phyloP scores from a whole-genome alignment of 2,888 invertebrate genomes.

The Lepidochitona cinerea region DNA sequence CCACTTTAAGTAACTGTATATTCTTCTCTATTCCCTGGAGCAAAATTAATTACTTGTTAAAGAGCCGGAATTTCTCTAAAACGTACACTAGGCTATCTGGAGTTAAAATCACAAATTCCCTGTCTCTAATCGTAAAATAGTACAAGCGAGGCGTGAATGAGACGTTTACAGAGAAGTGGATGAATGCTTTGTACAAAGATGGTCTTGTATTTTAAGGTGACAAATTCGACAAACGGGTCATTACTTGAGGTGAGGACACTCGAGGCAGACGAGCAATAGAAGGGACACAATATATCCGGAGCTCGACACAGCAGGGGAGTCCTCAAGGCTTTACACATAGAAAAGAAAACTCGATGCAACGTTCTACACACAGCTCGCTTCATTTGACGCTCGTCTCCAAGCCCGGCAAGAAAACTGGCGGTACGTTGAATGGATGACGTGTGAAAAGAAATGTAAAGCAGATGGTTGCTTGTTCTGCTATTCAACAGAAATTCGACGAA shows the following conservation, averaged over 20 bases:
- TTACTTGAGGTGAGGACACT: background rate
- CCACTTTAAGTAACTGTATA: too few relatives aligned
- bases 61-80: too few relatives aligned
- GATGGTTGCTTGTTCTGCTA: slow-evolving; percentile 3
- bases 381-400: background rate
- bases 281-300: background rate
- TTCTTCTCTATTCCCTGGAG: too few relatives aligned
- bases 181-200: background rate
- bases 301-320: background rate
- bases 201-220: slow-evolving; percentile 4
- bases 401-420: background rate
- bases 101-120: background rate
- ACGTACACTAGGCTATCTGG: background rate
- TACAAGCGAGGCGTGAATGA: background rate
- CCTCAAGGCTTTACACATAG: background rate
- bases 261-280: background rate
- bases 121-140: background rate
- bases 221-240: slow-evolving; percentile 7
- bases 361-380: background rate
- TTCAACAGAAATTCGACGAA: background rate
- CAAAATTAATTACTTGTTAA: too few relatives aligned
- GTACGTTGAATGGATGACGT: background rate
- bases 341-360: background rate
- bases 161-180: background rate
- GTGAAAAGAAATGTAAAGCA: slow-evolving; percentile 3